Base-by-base conservation (phyloP, 2,797 vertebrate species). In the Muraenolepis orangiensis region DNA sequence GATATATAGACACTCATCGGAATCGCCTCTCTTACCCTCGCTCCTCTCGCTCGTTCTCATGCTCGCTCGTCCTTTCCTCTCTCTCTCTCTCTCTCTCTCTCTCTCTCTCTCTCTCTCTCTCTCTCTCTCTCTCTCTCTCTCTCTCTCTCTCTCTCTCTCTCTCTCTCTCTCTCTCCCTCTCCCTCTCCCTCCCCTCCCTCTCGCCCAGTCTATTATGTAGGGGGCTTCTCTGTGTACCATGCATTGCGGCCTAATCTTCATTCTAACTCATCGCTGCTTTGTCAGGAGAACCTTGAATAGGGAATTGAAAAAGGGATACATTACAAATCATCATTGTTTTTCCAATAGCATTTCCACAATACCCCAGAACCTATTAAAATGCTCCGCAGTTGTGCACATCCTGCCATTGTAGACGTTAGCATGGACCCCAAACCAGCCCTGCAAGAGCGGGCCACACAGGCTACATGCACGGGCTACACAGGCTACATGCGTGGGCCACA, bases 1-100 rank as follows among this genome's bases (percentile, higher is more conserved):
- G n/a, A n/a, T n/a, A 51, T 74, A 74, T 74, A 69, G 69, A 73
- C 70, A 34, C 32, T 42, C 40, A 75, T 57, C n/a, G 74, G 46
- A 71, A 70, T 80, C 79, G 64, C 69, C 64, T 31, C 40, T 51
- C 40, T 6, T 57, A 57, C 51, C 51, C 51, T 57, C 51, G 18
- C 51, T 57, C 51, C 51, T 16, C 42, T 66, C 69, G 71, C 51
- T 78, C 2, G 77, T 2, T 79, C 74, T 64, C 32, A 34, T 26
- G 18, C n/a, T 30, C 38, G 1, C 20, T 57, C 51, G 51, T 57
- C 51, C 51, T n/a, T n/a, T n/a, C n/a, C 51, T 42, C 2, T 11
- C 40, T 16, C 51, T n/a, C 32, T 34, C 32, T 34, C 32, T 34
- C 32, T 34, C 32, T 34, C 32, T 34, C n/a, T 57, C 51, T 57